Conservation (phyloP, 2,797 vertebrate genomes). For the Falco concolor region DNA sequence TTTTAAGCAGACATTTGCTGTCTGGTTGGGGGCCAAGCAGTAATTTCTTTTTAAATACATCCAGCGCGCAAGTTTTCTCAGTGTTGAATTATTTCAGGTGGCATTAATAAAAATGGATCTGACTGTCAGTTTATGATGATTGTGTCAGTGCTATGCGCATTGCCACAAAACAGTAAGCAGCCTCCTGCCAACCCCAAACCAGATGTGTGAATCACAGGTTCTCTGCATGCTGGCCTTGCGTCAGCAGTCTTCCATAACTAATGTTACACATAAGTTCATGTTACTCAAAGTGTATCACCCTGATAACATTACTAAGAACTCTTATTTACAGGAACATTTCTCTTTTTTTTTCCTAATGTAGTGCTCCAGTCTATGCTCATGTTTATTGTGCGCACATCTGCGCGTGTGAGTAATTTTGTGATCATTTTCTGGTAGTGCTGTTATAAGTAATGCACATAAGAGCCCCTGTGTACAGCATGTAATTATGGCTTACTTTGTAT, state of each 20-base stretch:
- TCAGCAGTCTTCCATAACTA: neutral
- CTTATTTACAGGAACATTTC: neutral
- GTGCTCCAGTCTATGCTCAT: neutral
- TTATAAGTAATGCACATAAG: slow-evolving; percentile 6
- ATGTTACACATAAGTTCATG: neutral
- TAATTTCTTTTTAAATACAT: neutral
- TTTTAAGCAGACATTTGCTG: neutral
- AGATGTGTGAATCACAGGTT: neutral
- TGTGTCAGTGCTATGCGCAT: neutral
- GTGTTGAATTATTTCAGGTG: slow-evolving; percentile 16
- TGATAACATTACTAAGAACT: neutral
- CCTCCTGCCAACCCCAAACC: neutral
- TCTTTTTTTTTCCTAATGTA: neutral
- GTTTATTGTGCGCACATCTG: slow-evolving; percentile 24
- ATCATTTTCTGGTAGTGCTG: slow-evolving; percentile 12
- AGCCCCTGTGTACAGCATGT: neutral
- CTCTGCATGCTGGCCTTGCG: neutral
- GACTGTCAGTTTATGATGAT: neutral
- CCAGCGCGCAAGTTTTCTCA: neutral
- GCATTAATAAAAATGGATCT: neutral
- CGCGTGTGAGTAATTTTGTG: slow-evolving; percentile 34
- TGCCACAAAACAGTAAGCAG: neutral
- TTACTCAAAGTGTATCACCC: neutral
- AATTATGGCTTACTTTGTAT: slow-evolving; percentile 50
- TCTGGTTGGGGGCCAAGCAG: neutral